Conservation (phyloP, 2,113 vertebrate genomes). For the Monarcha castaneiventris region DNA sequence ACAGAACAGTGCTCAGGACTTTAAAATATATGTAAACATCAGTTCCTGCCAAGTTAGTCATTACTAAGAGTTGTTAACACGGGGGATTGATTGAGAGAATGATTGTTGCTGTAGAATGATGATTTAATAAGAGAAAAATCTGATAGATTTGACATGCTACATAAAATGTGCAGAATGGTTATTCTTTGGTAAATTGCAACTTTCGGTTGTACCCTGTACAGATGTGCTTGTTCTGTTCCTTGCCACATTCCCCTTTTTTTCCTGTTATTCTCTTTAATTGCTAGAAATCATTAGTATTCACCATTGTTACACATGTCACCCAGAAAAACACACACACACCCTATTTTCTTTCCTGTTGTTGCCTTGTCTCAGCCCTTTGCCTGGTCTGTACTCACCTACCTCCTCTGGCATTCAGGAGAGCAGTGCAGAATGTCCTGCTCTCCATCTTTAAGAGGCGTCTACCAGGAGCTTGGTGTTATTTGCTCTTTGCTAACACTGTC, state of each 20-base stretch:
- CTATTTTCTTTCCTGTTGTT: not conserved
- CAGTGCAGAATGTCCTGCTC: not conserved
- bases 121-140: conserved; percentile 69
- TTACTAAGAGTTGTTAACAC: conserved; percentile 50
- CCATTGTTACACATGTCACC: not conserved
- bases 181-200: conserved; percentile 57
- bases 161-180: conserved; percentile 59
- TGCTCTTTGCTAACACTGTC: not conserved
- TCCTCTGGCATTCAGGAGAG: not conserved
- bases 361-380: not conserved
- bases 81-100: conserved; percentile 59
- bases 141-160: conserved; percentile 57
- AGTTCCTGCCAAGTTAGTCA: conserved; percentile 58
- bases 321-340: not conserved
- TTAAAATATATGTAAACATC: conserved; percentile 52
- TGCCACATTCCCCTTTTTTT: not conserved
- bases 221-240: conserved; percentile 29
- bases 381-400: not conserved
- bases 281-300: not conserved
- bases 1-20: conserved; percentile 40
- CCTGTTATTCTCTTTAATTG: conserved; percentile 4
- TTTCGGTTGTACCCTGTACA: conserved; percentile 19
- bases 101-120: conserved; percentile 57
- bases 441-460: not conserved
- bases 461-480: not conserved